Evolutionary conservation across 2,113 vertebrate genomes (phyloP).

Genomic region (Thinocorus orbignyianus): DNA sequence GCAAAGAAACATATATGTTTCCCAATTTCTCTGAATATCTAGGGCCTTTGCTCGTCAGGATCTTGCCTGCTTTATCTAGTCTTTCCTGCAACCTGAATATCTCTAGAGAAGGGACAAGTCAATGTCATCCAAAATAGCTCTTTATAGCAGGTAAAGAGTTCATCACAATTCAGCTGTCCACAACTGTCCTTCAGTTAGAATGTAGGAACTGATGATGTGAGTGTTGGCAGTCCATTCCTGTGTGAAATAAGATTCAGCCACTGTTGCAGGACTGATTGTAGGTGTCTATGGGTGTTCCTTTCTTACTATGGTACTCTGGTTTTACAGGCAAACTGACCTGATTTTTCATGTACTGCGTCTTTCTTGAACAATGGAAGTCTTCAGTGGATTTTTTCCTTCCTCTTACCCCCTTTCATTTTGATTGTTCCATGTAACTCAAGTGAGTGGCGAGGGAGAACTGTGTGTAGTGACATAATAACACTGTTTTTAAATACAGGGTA

Average conservation of each 20-base stretch:
- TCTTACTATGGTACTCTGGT: neutral
- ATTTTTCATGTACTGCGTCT: neutral
- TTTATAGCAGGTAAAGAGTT: neutral
- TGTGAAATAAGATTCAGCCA: neutral
- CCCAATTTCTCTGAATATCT: neutral
- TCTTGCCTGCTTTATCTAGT: neutral
- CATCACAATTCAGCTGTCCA: neutral
- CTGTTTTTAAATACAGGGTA: neutral
- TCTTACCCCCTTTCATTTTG: neutral
- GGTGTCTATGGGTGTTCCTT: neutral
- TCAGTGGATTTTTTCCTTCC: neutral
- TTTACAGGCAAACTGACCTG: neutral
- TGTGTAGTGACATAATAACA: neutral
- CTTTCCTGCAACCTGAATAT: neutral
- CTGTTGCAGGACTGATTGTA: neutral
- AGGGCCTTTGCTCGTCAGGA: neutral
- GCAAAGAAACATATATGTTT: neutral
- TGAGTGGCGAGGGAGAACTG: neutral
- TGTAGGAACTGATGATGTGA: neutral
- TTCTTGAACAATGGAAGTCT: neutral
- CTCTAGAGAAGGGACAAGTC: neutral
- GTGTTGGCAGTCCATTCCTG: neutral
- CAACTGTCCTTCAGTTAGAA: neutral
- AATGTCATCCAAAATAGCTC: neutral
- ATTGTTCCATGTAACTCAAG: neutral